Conservation (phyloP, 1,140 invertebrate genomes). For the Elysia chlorotica region DNA sequence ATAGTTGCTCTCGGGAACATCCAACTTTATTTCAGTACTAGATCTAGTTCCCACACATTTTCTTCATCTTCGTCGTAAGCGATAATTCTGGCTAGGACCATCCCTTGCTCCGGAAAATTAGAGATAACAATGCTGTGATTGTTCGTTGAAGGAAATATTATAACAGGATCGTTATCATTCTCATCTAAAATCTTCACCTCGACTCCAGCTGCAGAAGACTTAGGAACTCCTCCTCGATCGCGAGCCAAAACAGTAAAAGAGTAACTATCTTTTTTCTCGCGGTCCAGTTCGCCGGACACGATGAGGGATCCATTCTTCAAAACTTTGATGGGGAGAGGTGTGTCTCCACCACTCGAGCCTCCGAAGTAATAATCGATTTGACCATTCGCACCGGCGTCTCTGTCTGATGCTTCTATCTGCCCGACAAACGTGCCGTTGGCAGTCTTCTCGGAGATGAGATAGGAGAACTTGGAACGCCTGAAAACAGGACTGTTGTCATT, state of each 20-base stretch:
- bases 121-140: constrained; percentile 82
- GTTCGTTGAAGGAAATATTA: constrained; percentile 78
- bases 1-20: too few species aligned
- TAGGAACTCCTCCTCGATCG: constrained; percentile 41
- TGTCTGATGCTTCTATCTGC: constrained; percentile 73
- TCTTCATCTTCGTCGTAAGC: constrained; percentile 49
- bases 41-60: too few species aligned
- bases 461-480: constrained; percentile 31
- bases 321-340: constrained; percentile 42
- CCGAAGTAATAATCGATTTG: constrained; percentile 48
- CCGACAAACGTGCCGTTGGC: constrained; percentile 29
- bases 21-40: too few species aligned
- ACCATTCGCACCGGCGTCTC: constrained; percentile 76
- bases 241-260: constrained; percentile 80
- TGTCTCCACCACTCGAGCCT: constrained; percentile 18
- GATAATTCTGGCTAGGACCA: constrained; percentile 53
- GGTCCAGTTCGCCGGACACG: constrained; percentile 88
- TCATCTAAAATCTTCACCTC: constrained; percentile 37
- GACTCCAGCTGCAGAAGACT: constrained; percentile 24
- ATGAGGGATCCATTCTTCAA: constrained; percentile 84
- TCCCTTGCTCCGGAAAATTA: constrained; percentile 74
- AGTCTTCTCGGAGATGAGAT: constrained; percentile 36
- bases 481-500: constrained; percentile 60
- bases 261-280: constrained; percentile 81
- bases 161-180: constrained; percentile 46